Conservation (phyloP, 2,888 invertebrate species). For the Lutraria lutraria region DNA sequence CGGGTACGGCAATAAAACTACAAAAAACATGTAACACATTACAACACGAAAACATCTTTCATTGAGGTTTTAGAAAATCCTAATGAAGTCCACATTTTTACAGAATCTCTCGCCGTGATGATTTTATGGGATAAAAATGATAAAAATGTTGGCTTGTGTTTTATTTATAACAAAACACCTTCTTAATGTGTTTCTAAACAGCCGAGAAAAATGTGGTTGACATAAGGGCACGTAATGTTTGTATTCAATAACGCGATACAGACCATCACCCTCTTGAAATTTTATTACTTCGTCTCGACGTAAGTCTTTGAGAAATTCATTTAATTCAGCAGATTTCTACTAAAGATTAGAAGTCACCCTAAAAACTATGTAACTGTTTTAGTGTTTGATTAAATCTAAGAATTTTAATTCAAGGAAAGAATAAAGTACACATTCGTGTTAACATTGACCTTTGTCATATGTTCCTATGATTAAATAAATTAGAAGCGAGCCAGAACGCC, state of each 20-base stretch:
- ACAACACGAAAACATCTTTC: neutral
- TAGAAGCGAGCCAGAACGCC: no score
- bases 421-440: no score
- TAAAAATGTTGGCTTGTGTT: neutral
- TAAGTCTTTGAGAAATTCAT: conserved; percentile 10
- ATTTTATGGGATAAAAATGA: neutral
- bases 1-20: neutral
- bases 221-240: neutral
- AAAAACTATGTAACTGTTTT: neutral
- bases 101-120: neutral
- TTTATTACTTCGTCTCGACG: conserved; percentile 6
- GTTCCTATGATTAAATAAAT: no score
- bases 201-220: neutral
- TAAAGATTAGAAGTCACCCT: neutral
- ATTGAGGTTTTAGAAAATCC: conserved; percentile 3
- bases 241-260: neutral
- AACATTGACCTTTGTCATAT: no score
- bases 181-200: neutral
- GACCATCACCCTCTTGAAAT: neutral
- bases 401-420: no score
- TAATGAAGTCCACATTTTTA: neutral
- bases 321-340: conserved; percentile 3
- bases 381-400: no score
- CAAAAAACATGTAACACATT: neutral
- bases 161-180: neutral